Base-by-base conservation (phyloP, 1,140 invertebrate species). In the Pristionchus pacificus region DNA sequence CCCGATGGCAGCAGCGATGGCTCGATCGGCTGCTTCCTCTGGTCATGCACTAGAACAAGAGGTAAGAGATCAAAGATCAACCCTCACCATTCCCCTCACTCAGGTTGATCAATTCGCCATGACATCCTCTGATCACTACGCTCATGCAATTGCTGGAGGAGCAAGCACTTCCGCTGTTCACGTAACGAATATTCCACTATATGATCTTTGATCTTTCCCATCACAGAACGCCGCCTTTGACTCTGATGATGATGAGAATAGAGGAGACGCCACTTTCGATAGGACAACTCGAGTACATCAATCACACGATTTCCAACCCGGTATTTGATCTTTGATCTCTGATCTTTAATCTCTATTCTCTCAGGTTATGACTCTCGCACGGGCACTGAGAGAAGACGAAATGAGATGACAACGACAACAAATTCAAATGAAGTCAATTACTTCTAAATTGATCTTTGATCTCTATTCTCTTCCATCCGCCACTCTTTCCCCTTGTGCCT, bases 21-120 rank as follows among this genome's bases (percentile, higher is more conserved):
- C 30, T 1, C 19, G 57, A 13, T 6, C 14, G 19, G 65, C 55
- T 13, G 65, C 33, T 24, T 14, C 60, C 3, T 61, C 24, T 2
- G 32, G 30, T 14, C 27, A 30, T 3, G 49, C 73, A 19, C 33
- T 72, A 14, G 75, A 76, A 58, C 38, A 49, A 49, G 38, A 49
- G 19, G 38, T 49, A 19, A 49, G 38, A 49, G 38, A 49, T 49
- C 38, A 49, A 49, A 49, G 38, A 49, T 49, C 38, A 49, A 6
- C n/a, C n/a, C n/a, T n/a, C n/a, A n/a, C n/a, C n/a, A n/a, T n/a
- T n/a, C n/a, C n/a, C n/a, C n/a, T n/a, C n/a, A 76, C 60, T 3
- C 74, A 76, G 65, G 66, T 64, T n/a, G 75, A 76, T 24, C 75
- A 76, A 60, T 76, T 66, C 55, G 72, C 68, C n/a, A 76, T 72